Conservation (phyloP, 2,113 vertebrate genomes). For the Peromyscus polionotus region DNA sequence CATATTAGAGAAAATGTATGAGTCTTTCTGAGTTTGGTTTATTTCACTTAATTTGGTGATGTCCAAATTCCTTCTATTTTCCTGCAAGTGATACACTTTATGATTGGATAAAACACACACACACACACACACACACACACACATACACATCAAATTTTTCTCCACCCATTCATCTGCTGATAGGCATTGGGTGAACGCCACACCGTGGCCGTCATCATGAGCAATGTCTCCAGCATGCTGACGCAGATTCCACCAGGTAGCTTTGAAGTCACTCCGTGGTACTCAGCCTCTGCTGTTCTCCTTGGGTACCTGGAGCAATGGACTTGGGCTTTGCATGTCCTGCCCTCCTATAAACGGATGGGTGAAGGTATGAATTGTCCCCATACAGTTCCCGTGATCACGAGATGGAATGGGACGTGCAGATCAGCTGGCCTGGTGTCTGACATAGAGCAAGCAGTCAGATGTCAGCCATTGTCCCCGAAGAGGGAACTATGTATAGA, state of each 20-base stretch:
- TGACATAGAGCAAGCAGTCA: neutral
- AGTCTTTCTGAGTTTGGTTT: neutral
- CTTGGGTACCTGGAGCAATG: neutral
- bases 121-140: neutral
- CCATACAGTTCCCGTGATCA: neutral
- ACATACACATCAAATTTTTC: neutral
- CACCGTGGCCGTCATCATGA: neutral
- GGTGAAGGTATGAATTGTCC: neutral
- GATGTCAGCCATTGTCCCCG: neutral
- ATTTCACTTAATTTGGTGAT: neutral
- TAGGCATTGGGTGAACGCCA: neutral
- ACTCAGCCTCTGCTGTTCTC: neutral
- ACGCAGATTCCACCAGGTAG: neutral
- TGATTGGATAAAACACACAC: neutral
- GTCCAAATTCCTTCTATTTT: neutral
- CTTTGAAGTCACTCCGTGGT: neutral
- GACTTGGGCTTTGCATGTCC: neutral
- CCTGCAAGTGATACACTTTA: neutral
- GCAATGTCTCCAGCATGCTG: neutral
- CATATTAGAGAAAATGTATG: neutral
- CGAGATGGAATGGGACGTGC: neutral
- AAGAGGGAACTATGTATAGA: conserved; percentile 10
- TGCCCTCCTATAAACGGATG: conserved; percentile 6
- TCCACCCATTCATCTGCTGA: neutral
- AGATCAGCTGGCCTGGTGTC: neutral